These are phyloP conservation scores for Ranitomeya variabilis DNA, from an alignment of 2,113 vertebrate genomes.

Conservation along the genomic window DNA sequence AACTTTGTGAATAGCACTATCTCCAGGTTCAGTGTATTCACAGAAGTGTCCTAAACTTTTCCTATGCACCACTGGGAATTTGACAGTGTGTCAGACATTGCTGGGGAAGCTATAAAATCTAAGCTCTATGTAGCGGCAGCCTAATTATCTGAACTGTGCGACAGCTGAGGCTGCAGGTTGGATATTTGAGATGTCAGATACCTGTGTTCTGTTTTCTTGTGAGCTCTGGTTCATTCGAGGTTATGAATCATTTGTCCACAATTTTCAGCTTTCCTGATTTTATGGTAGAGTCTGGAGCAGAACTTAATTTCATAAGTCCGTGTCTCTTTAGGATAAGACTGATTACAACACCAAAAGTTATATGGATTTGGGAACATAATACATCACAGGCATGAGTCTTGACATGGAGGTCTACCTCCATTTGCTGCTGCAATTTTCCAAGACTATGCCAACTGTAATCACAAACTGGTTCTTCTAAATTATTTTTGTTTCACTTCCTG, in stretches of 20 bases:
- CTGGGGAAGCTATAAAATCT: background rate
- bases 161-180: constrained; percentile 37
- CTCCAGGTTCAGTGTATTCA: background rate
- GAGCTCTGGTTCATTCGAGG: background rate
- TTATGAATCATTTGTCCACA: background rate
- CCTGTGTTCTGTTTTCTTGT: constrained; percentile 1
- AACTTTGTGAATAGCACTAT: background rate
- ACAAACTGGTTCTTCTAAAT: too few species aligned
- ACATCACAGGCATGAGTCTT: background rate
- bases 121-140: background rate
- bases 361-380: background rate
- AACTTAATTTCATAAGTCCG: background rate
- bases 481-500: too few species aligned
- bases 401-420: background rate
- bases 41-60: constrained; percentile 43
- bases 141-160: constrained; percentile 39
- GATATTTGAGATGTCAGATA: constrained; percentile 36
- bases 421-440: background rate
- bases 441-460: background rate
- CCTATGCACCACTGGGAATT: constrained; percentile 28
- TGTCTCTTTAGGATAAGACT: background rate
- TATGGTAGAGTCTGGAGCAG: background rate
- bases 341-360: background rate
- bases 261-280: background rate
- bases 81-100: constrained; percentile 45